Evolutionary conservation across 2,113 vertebrate species (phyloP).

Genomic region (Ascaphus truei): DNA sequence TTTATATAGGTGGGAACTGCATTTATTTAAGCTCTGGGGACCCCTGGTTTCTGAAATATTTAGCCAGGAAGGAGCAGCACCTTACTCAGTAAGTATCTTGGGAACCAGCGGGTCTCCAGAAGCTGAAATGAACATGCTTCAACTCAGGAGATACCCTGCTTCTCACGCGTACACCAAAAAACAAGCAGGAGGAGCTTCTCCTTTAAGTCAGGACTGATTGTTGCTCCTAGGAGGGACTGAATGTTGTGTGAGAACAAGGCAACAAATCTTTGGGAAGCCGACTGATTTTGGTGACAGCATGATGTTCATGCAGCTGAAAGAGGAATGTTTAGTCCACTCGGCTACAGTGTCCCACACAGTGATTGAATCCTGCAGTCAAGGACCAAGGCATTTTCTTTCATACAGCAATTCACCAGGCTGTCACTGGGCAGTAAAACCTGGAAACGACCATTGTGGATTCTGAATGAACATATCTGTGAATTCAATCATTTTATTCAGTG

Average conservation of each 20-base stretch:
- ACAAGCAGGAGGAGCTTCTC: too few species aligned
- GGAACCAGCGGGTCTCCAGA: too few species aligned
- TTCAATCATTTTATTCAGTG: too few species aligned
- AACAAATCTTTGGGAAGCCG: not conserved
- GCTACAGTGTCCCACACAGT: not conserved
- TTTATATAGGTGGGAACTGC: too few species aligned
- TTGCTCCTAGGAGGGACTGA: not conserved
- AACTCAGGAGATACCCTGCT: too few species aligned
- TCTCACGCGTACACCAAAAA: too few species aligned
- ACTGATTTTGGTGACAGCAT: constrained; percentile 2
- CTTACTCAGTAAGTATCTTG: too few species aligned
- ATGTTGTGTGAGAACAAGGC: not conserved
- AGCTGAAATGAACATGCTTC: too few species aligned
- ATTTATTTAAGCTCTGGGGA: too few species aligned
- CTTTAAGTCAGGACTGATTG: not conserved
- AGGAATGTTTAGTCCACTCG: not conserved
- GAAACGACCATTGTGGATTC: not conserved
- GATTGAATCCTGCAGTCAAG: not conserved
- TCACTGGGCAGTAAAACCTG: not conserved
- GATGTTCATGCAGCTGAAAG: not conserved
- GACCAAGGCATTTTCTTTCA: not conserved
- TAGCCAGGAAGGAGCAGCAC: too few species aligned
- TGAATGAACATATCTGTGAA: not conserved
- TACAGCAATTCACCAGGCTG: not conserved
- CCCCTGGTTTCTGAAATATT: too few species aligned